Base-by-base conservation (phyloP, 2,888 invertebrate genomes). In the Omphaloscelis lunosa region DNA sequence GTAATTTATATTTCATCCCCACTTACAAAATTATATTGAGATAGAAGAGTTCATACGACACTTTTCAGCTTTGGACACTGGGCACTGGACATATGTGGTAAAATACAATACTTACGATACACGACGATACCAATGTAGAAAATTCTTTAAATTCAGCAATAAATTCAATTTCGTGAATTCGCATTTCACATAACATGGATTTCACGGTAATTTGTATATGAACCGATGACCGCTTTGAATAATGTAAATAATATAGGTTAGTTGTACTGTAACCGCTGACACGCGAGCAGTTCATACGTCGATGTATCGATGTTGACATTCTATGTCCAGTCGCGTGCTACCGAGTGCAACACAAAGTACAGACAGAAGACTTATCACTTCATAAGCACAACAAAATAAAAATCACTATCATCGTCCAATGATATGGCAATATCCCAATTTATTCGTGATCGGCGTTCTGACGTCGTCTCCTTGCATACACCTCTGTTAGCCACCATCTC, bases 191-290 rank as follows among this genome's bases (percentile, higher is more conserved):
- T 66, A 45, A 29, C 45, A 53, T n/a, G n/a, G 15, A 45, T 74
- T 74, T 61, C 9, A 65, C 53, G n/a, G 74, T 74, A 74, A 80
- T 74, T 61, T 2, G 39, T 74, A 53, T 66, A 53, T 12, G 75
- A 61, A 65, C 53, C 53, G 45, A 15, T 45, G 65, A 59, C 34
- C n/a, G 41, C 20, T 51, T 34, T 23, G 20, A 34, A 45, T 79
- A 17, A 11, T 63, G 23, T 17, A 34, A 29, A 68, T 62, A 63
- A 75, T 81, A 45, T 82, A 69, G 82, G 82, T 76, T 59, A 65
- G 41, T 12, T 34, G 9, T 63, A 72, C 58, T 58, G 56, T 53
- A 29, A 8, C 34, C n/a, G 73, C 65, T 48, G 80, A 79, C 81
- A 58, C 20, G 56, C 45, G 48, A 59, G 51, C 6, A 29, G 45